Conservation (phyloP, 2,113 vertebrate species). For the Lathamus discolor region DNA sequence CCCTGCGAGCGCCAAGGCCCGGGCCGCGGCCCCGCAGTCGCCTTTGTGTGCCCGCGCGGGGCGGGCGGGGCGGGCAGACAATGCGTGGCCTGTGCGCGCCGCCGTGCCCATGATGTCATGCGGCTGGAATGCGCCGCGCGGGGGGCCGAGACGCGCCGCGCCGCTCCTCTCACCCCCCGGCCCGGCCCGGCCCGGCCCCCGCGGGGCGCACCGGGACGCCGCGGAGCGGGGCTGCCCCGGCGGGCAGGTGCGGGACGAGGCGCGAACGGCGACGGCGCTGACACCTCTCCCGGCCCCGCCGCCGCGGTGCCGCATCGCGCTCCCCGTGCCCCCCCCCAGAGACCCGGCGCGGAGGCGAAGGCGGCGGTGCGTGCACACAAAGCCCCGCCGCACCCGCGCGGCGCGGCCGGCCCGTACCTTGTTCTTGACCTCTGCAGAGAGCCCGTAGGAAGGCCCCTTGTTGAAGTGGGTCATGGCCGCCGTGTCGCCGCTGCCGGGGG, state of each 20-base stretch:
- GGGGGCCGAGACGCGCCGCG: neutral
- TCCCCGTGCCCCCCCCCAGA: too few species aligned
- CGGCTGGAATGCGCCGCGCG: constrained; percentile 69
- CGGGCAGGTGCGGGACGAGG: neutral
- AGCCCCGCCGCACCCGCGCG: neutral
- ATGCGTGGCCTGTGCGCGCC: constrained; percentile 70
- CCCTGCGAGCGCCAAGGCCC: too few species aligned
- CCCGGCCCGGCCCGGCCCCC: neutral
- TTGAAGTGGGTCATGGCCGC: constrained; percentile 89
- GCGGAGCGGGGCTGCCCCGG: neutral
- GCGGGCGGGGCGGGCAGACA: constrained; percentile 70
- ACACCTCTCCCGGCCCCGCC: neutral
- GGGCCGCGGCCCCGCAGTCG: neutral
- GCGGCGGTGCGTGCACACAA: neutral
- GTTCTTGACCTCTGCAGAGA: constrained; percentile 92
- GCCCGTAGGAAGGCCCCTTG: constrained; percentile 90
- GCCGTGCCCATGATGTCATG: constrained; percentile 75
- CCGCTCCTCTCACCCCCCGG: neutral
- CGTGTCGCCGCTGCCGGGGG: neutral
- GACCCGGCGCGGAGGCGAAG: neutral
- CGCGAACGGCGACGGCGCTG: neutral
- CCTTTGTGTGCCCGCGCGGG: constrained; percentile 68
- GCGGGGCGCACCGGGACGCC: neutral
- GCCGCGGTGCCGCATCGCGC: too few species aligned
- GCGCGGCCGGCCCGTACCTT: constrained; percentile 75